Base-by-base conservation (phyloP, 2,888 invertebrate species). In the Drosophila crucigera region DNA sequence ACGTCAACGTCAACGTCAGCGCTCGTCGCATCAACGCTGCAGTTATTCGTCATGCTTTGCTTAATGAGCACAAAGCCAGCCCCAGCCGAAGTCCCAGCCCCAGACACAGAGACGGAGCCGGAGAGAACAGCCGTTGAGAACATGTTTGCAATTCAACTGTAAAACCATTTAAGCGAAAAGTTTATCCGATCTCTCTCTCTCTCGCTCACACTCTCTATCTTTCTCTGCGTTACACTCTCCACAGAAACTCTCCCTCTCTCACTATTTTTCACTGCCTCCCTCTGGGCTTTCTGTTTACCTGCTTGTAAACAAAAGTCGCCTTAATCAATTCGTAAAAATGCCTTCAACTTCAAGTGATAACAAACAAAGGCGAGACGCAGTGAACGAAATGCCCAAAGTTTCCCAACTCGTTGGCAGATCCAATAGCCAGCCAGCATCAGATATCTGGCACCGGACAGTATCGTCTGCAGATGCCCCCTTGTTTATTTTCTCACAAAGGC, bases 401-500 rank as follows among this genome's bases (percentile, higher is more conserved):
- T 31, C 62, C 41, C 76, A 37, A 43, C 82, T 28, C 67, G 33
- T 62, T 54, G 33, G 14, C 37, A 50, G 28, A 66, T 60, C 59
- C 73, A 73, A 76, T 76, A 70, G 72, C 61, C 81, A 80, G 73
- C 84, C 81, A 80, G 73, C 84, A 56, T 55, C 73, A 43, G 39
- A 52, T 81, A 39, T 55, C 69, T 49, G 71, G 33, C 41, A 53
- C 22, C 33, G 41, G 19, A 39, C 53, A 60, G 25, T 35, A 52
- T 35, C 41, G 59, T 58, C 68, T 73, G 59, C 65, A 52, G 65
- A 55, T 72, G 68, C 10, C 62, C 54, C n/a, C 66, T 47, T 85
- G 85, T 91, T 85, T 85, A 82, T 91, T 91, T 85, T 91, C 91
- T 91, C 91, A 85, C 88, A 78, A 73, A 89, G 73, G 78, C 82